phyloP scores from a whole-genome alignment of 23 tunicate genomes.

The Halocynthia roretzi region DNA sequence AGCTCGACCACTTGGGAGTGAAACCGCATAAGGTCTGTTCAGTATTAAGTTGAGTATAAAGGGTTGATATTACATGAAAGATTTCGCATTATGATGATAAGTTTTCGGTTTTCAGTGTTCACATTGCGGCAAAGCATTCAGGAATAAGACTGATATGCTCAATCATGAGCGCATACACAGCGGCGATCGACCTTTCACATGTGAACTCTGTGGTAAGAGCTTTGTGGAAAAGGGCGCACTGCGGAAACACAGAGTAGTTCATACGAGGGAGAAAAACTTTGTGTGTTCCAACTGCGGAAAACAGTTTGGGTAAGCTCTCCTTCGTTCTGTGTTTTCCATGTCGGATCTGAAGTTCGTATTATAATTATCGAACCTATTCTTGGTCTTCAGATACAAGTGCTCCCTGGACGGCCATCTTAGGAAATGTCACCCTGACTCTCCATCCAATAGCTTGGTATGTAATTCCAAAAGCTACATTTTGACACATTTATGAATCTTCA shows the following conservation, averaged over 20 bases:
- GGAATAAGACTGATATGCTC: conserved; percentile 30
- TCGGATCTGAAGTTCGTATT: no score
- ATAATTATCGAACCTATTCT: no score
- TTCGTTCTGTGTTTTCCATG: no score
- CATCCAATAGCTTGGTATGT: no score
- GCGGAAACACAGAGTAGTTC: conserved; percentile 38
- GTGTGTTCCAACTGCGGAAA: conserved; percentile 37
- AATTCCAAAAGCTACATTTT: no score
- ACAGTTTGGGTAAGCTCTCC: conserved; percentile 23
- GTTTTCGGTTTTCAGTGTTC: background rate
- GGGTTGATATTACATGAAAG: no score
- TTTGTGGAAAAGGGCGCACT: conserved; percentile 41
- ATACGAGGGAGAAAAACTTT: conserved; percentile 35
- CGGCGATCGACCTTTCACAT: conserved; percentile 39
- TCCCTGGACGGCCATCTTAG: conserved; percentile 22
- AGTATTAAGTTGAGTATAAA: no score
- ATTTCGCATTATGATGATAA: no score
- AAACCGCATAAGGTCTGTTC: conserved; percentile 21
- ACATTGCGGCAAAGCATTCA: conserved; percentile 31
- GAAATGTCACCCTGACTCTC: conserved; percentile 19
- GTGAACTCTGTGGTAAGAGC: conserved; percentile 41
- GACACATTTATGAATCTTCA: no score
- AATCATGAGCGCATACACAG: conserved; percentile 51
- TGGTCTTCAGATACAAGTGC: conserved; percentile 1
- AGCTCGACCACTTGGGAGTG: conserved; percentile 20